Evolutionary conservation across 2,113 vertebrate species (phyloP).

Genomic region (Crypturellus undulatus): DNA sequence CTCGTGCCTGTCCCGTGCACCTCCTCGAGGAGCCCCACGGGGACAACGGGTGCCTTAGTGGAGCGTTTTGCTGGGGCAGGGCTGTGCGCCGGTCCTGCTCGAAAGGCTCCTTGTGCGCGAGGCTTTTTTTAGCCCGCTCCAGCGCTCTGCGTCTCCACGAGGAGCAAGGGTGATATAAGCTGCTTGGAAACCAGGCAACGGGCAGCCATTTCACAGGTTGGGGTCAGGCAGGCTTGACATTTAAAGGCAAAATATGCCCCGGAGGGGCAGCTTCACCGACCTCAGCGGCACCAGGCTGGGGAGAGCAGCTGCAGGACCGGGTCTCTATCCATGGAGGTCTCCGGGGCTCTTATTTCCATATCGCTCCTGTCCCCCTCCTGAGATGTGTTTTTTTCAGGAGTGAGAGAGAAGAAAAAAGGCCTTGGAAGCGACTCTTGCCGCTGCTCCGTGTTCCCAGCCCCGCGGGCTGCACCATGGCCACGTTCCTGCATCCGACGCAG

Average conservation of each 20-base stretch:
- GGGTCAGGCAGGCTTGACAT: not conserved
- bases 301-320: not conserved
- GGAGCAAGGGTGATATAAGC: not conserved
- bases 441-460: not conserved
- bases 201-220: not conserved
- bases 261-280: not conserved
- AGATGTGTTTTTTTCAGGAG: not conserved
- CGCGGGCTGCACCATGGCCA: accelerated
- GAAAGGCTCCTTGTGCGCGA: not conserved
- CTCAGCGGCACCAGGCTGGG: not conserved
- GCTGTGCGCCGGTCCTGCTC: not conserved
- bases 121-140: not conserved
- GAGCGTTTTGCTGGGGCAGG: not conserved
- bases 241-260: not conserved
- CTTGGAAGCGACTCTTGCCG: not conserved
- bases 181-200: slow-evolving; percentile 30
- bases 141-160: not conserved
- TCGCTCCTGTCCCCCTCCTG: not conserved
- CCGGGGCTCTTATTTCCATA: not conserved
- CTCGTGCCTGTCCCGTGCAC: accelerated
- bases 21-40: not conserved
- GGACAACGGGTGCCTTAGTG: not conserved
- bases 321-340: not conserved
- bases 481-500: accelerated
- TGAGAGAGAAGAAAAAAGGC: not conserved